These are phyloP conservation scores for Mastomys coucha DNA, from an alignment of 2,113 vertebrate species.

Conservation along the genomic window DNA sequence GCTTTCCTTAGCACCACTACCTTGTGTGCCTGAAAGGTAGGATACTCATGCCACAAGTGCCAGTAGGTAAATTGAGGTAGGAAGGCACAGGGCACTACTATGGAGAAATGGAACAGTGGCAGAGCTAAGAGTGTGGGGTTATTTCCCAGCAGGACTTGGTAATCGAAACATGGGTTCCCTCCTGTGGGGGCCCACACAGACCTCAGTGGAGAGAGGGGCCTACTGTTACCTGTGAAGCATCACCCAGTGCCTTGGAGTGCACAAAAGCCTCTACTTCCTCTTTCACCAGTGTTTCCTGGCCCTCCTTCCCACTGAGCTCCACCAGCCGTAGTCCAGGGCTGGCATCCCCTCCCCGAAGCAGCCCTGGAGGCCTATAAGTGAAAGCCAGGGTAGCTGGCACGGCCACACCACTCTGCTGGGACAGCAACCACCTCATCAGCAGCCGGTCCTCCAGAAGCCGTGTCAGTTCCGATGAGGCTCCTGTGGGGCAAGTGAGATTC, in stretches of 20 bases:
- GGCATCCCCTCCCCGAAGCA: constrained; percentile 58
- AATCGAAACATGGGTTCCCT: background rate
- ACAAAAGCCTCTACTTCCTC: constrained; percentile 87
- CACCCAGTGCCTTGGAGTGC: constrained; percentile 79
- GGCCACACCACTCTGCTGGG: constrained; percentile 64
- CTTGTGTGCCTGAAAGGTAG: background rate
- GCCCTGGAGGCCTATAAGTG: constrained; percentile 66
- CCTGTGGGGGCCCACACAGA: background rate
- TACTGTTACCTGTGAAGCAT: constrained; percentile 82
- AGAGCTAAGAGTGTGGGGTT: background rate
- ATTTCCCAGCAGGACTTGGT: background rate
- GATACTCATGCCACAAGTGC: background rate
- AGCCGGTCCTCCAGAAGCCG: constrained; percentile 86
- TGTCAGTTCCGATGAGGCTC: constrained; percentile 83
- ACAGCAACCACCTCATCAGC: constrained; percentile 84
- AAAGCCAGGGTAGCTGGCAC: constrained; percentile 89
- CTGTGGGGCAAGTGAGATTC: constrained; percentile 88
- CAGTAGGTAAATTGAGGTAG: background rate
- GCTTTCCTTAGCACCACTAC: background rate
- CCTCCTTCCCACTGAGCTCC: constrained; percentile 82
- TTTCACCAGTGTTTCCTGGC: constrained; percentile 82
- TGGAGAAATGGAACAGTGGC: background rate
- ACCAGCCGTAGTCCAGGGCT: constrained; percentile 79
- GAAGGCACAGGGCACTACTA: background rate
- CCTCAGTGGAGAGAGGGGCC: background rate